These are phyloP conservation scores for Mugil cephalus DNA, from an alignment of 2,113 vertebrate genomes.

Conservation along the genomic window DNA sequence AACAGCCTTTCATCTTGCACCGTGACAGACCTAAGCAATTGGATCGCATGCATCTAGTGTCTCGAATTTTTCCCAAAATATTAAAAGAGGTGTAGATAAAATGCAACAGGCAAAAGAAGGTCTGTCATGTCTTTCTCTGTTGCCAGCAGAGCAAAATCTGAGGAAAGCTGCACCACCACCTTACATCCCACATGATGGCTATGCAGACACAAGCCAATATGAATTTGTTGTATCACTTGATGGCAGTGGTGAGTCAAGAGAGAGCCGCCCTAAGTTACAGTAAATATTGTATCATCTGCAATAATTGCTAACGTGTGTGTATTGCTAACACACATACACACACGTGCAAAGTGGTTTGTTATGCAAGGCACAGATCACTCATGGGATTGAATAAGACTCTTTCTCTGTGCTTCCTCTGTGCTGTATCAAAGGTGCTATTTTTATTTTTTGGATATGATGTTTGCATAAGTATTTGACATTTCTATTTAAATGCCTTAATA, in stretches of 20 bases:
- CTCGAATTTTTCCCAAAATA: no score
- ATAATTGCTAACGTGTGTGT: neutral
- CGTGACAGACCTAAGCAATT: no score
- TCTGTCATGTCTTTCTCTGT: no score
- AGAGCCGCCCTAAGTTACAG: neutral
- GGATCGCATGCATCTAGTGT: no score
- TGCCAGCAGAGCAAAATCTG: neutral
- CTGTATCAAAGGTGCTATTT: neutral
- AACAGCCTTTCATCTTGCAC: no score
- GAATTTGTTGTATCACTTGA: neutral
- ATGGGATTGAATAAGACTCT: constrained; percentile 24
- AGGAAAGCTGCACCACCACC: neutral
- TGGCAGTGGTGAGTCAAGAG: constrained; percentile 11
- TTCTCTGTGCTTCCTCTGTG: constrained; percentile 38
- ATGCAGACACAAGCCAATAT: neutral
- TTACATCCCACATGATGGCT: constrained; percentile 41
- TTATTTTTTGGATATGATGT: no score
- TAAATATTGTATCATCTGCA: neutral
- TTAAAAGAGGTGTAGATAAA: no score
- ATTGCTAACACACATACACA: neutral
- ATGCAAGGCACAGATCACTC: neutral
- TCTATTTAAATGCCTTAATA: no score
- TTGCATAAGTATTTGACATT: no score
- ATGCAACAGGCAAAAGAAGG: no score
- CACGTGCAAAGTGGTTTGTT: constrained; percentile 4